Evolutionary conservation across 92 coral and sea anemone genomes (phyloP).

Genomic region (Zoanthus sansibaricus): DNA sequence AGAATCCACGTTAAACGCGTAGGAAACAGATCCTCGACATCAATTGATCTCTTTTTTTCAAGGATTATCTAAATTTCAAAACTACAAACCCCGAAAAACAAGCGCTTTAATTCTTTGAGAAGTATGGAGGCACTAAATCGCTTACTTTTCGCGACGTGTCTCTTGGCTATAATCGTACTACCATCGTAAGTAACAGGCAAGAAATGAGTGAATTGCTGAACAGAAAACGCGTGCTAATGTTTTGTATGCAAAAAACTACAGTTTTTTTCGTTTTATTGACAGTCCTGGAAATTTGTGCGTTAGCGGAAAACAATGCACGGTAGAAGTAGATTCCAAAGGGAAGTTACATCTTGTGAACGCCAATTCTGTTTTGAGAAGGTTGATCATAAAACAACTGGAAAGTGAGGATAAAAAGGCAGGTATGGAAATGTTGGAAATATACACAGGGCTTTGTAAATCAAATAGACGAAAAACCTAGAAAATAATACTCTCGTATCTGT

Average conservation of each 20-base stretch:
- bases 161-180: neutral
- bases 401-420: neutral
- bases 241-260: neutral
- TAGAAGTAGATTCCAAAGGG: conserved; percentile 19
- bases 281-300: neutral
- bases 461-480: too few species aligned
- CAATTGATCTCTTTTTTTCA: too few species aligned
- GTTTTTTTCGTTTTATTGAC: neutral
- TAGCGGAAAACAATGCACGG: conserved; percentile 3
- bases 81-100: too few species aligned
- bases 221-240: neutral
- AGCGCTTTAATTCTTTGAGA: too few species aligned
- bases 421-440: neutral
- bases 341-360: conserved; percentile 13
- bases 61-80: too few species aligned
- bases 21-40: too few species aligned
- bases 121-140: too few species aligned
- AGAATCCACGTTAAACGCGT: too few species aligned
- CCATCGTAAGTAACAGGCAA: neutral
- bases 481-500: neutral
- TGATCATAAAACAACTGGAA: conserved; percentile 16
- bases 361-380: conserved; percentile 26
- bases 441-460: neutral
- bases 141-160: neutral
- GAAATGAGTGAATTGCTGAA: too few species aligned